Evolutionary conservation across 2,113 vertebrate genomes (phyloP), one percentile per base, ranked within the genome.

Genomic region (Hucho hucho): DNA sequence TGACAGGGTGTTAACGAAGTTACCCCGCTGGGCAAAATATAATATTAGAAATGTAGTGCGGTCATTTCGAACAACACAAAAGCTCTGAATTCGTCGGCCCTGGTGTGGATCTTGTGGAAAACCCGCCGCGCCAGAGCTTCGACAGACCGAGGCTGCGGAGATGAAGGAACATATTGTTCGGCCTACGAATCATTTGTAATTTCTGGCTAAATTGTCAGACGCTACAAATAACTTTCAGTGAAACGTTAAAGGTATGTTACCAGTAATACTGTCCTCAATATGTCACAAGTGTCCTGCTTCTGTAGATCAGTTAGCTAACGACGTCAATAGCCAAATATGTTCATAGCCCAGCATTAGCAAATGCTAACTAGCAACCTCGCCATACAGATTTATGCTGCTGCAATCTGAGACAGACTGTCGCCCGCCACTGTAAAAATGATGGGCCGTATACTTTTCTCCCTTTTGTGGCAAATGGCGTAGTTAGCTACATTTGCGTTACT

Each of bases 231-330:
- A 12, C 65, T 67, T 18, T 18, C 14, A 67, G 18, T 29, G 12
- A 43, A 32, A 32, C 65, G 29, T 29, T 67, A 29, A 65, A 29
- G 65, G 65, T 67, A 67, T 37, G 65, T 67, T 67, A 67, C 65
- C 65, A 65, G 28, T 18, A 16, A 65, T 65, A 14, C 29, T 12
- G 65, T 67, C 26, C 18, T 32, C 18, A 67, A 32, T n/a, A 20
- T 7, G 26, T 67, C 64, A 66, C 24, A 7, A 4, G 18, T 61
- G 5, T 22, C 58, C 18, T 22, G 6, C n/a, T 61, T 61, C 9
- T 61, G 58, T 61, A 24, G 58, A n/a, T 16, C 12, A 53, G 3
- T 43, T 43, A 43, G 37, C 37, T 43, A 43, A 43, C 37, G 9
- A 43, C 9, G 9, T 43, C 37, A 43, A 43, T 43, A 43, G 11